phyloP scores from a whole-genome alignment of 1,140 invertebrate genomes.

The Rhopalosiphum padi region DNA sequence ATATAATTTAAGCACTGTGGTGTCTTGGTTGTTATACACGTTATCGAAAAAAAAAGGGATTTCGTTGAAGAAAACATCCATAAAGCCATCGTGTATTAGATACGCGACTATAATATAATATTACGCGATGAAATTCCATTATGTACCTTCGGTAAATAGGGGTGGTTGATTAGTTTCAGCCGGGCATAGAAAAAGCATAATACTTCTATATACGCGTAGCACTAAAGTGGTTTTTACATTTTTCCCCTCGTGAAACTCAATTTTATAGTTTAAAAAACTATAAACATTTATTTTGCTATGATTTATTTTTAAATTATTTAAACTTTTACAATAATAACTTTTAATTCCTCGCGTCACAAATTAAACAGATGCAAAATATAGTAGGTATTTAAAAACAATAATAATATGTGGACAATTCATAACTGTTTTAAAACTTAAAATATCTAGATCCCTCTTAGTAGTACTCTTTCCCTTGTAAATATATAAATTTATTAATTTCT shows the following conservation, averaged over 20 bases:
- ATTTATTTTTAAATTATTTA: neutral
- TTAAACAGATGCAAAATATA: neutral
- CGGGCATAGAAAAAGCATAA: neutral
- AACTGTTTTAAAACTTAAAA: neutral
- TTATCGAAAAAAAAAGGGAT: neutral
- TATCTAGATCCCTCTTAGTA: neutral
- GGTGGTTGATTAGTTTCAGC: constrained; percentile 40
- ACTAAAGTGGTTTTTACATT: constrained; percentile 40
- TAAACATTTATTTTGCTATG: neutral
- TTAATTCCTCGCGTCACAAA: neutral
- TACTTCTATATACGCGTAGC: neutral
- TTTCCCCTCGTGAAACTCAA: neutral
- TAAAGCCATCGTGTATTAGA: neutral
- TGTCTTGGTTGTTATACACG: neutral
- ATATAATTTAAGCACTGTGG: neutral
- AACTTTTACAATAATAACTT: neutral
- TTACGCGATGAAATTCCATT: constrained; percentile 1
- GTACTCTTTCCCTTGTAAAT: neutral
- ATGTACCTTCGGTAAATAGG: neutral
- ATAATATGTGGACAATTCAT: neutral
- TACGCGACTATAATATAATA: neutral
- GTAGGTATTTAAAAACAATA: neutral
- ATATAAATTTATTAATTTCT: neutral
- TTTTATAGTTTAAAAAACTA: neutral
- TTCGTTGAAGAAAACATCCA: neutral